A percentile compares a stretch with the other conserved stretches of the same genome.
These are phyloP conservation scores for Aporrectodea caliginosa DNA, from an alignment of 1,140 invertebrate genomes.

Conservation along the genomic window DNA sequence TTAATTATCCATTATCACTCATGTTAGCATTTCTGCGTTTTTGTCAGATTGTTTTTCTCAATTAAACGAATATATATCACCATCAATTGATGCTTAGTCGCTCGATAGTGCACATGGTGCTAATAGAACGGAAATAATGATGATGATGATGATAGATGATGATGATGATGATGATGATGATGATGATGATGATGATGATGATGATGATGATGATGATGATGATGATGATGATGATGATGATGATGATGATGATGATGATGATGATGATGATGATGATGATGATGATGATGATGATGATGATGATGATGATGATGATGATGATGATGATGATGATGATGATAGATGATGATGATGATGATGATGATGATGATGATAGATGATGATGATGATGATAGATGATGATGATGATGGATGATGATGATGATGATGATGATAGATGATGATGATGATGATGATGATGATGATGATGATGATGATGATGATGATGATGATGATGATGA, in stretches of 20 bases:
- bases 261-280: constrained; percentile 15
- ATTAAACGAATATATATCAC: too few species aligned
- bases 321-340: constrained; percentile 25
- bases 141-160: not conserved
- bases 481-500: too few species aligned
- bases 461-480: constrained; percentile 29
- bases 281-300: constrained; percentile 21
- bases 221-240: not conserved
- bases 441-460: constrained; percentile 27
- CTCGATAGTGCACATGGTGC: too few species aligned
- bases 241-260: not conserved
- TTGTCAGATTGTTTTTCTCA: too few species aligned
- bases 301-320: constrained; percentile 25
- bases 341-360: constrained; percentile 28
- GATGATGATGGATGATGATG: too few species aligned
- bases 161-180: constrained; percentile 3
- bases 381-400: not conserved
- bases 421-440: too few species aligned
- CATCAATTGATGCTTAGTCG: too few species aligned
- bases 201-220: constrained; percentile 4
- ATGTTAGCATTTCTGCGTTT: too few species aligned
- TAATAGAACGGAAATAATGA: too few species aligned
- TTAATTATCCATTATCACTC: too few species aligned
- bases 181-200: constrained; percentile 1
- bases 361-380: constrained; percentile 23